A percentile compares a stretch with the other conserved stretches of the same genome.
Conservation (phyloP, 1,140 invertebrate species). For the Drosophila pseudoobscura region DNA sequence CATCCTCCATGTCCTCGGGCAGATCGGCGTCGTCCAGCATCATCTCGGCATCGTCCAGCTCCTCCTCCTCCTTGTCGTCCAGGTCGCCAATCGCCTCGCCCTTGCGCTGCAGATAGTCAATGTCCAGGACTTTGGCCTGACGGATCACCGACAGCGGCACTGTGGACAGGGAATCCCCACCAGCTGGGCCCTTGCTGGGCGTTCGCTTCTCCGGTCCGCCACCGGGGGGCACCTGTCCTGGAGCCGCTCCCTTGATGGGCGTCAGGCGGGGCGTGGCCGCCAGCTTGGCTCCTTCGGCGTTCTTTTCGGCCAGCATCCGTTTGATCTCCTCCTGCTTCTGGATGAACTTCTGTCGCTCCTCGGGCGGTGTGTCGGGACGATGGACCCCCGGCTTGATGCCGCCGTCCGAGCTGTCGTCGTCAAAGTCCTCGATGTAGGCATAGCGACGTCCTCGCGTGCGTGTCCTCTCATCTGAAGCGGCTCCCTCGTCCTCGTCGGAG, state of each 20-base stretch:
- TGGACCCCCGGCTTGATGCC: slow-evolving; percentile 85
- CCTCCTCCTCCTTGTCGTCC: slow-evolving; percentile 76
- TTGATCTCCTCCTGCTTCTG: slow-evolving; percentile 82
- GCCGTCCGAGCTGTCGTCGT: slow-evolving; percentile 83
- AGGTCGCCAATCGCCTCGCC: slow-evolving; percentile 66
- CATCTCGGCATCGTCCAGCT: slow-evolving; percentile 70
- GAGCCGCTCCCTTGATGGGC: slow-evolving; percentile 60
- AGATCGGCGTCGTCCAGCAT: slow-evolving; percentile 67
- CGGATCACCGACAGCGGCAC: slow-evolving; percentile 80
- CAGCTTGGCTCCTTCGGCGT: slow-evolving; percentile 78
- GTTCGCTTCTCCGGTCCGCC: slow-evolving; percentile 52
- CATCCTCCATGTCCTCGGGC: slow-evolving; percentile 84
- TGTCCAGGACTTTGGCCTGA: slow-evolving; percentile 82
- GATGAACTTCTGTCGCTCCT: slow-evolving; percentile 82
- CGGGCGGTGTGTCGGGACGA: slow-evolving; percentile 80
- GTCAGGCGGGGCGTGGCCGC: slow-evolving; percentile 77
- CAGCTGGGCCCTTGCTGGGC: slow-evolving; percentile 45
- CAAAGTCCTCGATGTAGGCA: slow-evolving; percentile 87
- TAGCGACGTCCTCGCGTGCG: slow-evolving; percentile 88
- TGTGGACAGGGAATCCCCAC: slow-evolving; percentile 73
- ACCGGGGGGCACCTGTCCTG: neutral
- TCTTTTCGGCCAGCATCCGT: slow-evolving; percentile 82
- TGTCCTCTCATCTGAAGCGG: slow-evolving; percentile 85
- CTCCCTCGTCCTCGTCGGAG: slow-evolving; percentile 73
- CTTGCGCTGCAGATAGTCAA: slow-evolving; percentile 82